Evolutionary conservation across 2,888 invertebrate species (phyloP), one percentile per base, ranked within the genome.

Genomic region (Phania funesta): DNA sequence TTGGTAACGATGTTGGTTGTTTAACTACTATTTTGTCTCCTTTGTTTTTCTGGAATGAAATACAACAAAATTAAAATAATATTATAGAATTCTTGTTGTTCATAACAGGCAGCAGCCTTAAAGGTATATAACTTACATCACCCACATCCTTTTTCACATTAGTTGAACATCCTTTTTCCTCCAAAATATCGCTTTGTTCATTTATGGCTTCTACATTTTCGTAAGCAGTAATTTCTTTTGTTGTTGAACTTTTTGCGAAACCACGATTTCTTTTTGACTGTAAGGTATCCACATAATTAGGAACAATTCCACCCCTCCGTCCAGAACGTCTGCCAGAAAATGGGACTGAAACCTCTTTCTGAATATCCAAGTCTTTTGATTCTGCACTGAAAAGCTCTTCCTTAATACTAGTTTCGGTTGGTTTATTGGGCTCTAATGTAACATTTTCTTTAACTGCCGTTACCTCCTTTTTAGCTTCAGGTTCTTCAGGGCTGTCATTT

Each of bases 241-340:
- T 81, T 6, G 56, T 8, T 18, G 29, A 50, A 64, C 9, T 60
- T 56, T 87, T 88, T 2, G 76, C 77, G 0, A 82, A 84, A 22
- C 84, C 85, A 9, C 88, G 82, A 9, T 89, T 88, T 22, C 88
- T 85, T 68, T 90, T 90, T 0, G 86, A 84, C 50, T 87, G 87
- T 4, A 87, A 87, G 11, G 87, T 65, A 62, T 89, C 90, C 0
- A 87, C 71, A 50, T 87, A 84, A 2, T 86, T 84, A 0, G 89
- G 88, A 2, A 86, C 84, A 1, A 87, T 84, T 18, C 87, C 88
- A 13, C 88, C 86, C 6, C 89, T 86, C 26, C 90, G 85, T 3
- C 89, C 87, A 0, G 90, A 88, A 11, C 90, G 87, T 0, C 89
- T 86, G 3, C 83, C 73, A 22, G 70, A 41, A 73, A 7, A 73